Conservation (phyloP, 2,888 invertebrate genomes). For the Anthophora plumipes region DNA sequence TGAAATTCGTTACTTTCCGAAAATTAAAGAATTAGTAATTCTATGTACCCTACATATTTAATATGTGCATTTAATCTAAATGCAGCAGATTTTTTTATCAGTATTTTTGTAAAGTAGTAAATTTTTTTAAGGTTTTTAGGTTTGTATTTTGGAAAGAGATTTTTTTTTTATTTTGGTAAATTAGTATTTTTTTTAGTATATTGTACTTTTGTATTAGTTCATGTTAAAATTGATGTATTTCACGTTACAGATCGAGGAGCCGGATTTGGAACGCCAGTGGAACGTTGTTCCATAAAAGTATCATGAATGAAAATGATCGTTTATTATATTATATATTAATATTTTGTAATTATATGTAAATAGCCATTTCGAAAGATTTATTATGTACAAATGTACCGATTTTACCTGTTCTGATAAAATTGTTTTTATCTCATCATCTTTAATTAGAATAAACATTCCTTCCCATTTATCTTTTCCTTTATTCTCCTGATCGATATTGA, state of each 20-base stretch:
- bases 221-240: conserved; percentile 17
- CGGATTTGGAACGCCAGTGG: conserved; percentile 73
- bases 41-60: too few species aligned
- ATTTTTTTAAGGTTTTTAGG: too few species aligned
- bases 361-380: background rate
- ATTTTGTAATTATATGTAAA: conserved; percentile 10
- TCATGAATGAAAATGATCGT: background rate
- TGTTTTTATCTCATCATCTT: background rate
- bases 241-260: conserved; percentile 70
- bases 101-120: too few species aligned
- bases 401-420: conserved; percentile 4
- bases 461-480: background rate
- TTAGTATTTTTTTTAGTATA: too few species aligned
- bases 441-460: background rate
- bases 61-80: background rate
- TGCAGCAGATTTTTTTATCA: too few species aligned
- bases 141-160: too few species aligned
- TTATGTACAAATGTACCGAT: background rate
- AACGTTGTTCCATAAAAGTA: conserved; percentile 72
- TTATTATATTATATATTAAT: conserved; percentile 3
- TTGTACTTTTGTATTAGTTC: too few species aligned
- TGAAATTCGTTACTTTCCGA: too few species aligned
- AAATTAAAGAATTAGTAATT: too few species aligned
- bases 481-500: too few species aligned
- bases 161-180: too few species aligned